Conservation (phyloP, 1,140 invertebrate genomes). For the Copidosoma floridanum region DNA sequence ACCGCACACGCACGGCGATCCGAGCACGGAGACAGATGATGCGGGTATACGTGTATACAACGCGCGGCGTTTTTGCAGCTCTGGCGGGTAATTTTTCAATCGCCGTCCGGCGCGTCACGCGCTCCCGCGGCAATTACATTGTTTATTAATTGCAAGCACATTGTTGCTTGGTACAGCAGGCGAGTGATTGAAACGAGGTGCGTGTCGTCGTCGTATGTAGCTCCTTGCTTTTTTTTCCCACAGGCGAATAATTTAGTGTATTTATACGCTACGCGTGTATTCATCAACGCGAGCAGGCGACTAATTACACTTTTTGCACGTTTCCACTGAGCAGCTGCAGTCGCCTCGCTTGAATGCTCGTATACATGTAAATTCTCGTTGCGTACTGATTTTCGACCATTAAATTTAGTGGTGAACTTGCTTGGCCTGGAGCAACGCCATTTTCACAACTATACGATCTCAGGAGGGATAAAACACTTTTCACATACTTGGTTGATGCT, state of each 20-base stretch:
- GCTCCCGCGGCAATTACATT: slow-evolving; percentile 4
- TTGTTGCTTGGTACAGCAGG: not conserved
- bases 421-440: too few species aligned
- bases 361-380: too few species aligned
- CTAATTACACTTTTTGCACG: not conserved
- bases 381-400: too few species aligned
- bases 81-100: slow-evolving; percentile 21
- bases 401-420: too few species aligned
- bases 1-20: too few species aligned
- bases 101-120: slow-evolving; percentile 1
- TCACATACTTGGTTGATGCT: too few species aligned
- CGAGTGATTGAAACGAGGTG: slow-evolving; percentile 5
- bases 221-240: not conserved
- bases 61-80: not conserved
- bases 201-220: not conserved
- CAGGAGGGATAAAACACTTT: too few species aligned
- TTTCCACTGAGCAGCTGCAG: not conserved
- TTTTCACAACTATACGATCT: too few species aligned
- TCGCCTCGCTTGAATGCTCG: not conserved
- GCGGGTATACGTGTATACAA: not conserved
- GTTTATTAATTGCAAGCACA: slow-evolving; percentile 28
- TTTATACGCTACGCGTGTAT: too few species aligned
- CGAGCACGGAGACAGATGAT: too few species aligned
- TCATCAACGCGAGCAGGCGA: not conserved
- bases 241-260: slow-evolving; percentile 11